Conservation (phyloP, 2,888 invertebrate genomes). For the Dorcus hopei region DNA sequence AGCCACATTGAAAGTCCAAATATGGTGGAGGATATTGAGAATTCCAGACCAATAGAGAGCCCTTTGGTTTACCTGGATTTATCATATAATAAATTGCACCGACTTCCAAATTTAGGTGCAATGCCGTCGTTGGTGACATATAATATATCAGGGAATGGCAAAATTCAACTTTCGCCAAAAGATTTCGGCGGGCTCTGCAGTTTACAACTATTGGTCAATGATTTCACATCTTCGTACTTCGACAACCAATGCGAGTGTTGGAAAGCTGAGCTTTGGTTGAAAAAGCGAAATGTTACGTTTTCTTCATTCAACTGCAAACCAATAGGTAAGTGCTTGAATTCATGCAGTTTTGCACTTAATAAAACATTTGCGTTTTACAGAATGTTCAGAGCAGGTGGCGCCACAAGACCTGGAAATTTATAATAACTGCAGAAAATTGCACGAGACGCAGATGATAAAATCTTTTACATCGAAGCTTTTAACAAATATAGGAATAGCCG, state of each 20-base stretch:
- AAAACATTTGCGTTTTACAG: constrained; percentile 9
- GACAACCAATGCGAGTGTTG: constrained; percentile 42
- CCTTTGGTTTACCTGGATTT: constrained; percentile 41
- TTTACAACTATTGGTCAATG: constrained; percentile 35
- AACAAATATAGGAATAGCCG: constrained; percentile 10
- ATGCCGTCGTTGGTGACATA: constrained; percentile 38
- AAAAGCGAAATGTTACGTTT: constrained; percentile 34
- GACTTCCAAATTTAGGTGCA: constrained; percentile 27
- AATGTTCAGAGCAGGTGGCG: constrained; percentile 18
- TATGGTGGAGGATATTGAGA: constrained; percentile 37
- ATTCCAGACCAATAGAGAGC: constrained; percentile 38
- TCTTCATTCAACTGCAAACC: constrained; percentile 33
- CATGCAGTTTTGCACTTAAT: too few species aligned
- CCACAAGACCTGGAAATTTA: constrained; percentile 16
- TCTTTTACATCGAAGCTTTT: constrained; percentile 8
- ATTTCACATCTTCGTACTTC: constrained; percentile 36
- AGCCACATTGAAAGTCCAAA: constrained; percentile 43
- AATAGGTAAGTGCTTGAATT: constrained; percentile 28
- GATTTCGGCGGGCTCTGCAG: constrained; percentile 44
- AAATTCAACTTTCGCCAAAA: constrained; percentile 28
- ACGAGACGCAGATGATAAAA: constrained; percentile 13
- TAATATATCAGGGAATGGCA: constrained; percentile 41
- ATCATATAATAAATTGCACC: constrained; percentile 34
- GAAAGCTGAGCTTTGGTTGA: constrained; percentile 40
- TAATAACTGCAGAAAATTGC: constrained; percentile 19